These are phyloP conservation scores for Sclerurus mexicanus DNA, from an alignment of 2,113 vertebrate genomes.

Conservation along the genomic window DNA sequence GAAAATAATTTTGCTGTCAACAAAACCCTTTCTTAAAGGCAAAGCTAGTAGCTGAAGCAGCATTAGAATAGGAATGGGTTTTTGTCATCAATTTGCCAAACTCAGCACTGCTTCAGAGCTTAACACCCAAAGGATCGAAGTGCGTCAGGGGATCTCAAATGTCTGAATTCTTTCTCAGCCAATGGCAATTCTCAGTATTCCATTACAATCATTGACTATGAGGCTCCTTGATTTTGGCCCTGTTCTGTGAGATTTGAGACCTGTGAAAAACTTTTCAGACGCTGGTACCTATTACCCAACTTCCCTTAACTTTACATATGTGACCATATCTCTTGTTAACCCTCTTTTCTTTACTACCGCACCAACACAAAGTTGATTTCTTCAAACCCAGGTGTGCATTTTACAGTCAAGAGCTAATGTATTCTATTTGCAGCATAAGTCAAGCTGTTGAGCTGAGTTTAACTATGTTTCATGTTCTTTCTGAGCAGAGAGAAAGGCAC, in stretches of 20 bases:
- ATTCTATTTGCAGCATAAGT: not conserved
- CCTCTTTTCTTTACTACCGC: not conserved
- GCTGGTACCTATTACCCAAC: not conserved
- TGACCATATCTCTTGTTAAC: not conserved
- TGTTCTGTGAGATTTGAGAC: not conserved
- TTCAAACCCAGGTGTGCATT: not conserved
- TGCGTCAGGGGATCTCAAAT: not conserved
- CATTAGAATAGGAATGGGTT: not conserved
- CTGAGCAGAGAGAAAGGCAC: not conserved
- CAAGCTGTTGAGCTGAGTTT: not conserved
- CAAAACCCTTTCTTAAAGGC: conserved; percentile 26
- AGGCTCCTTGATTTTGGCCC: not conserved
- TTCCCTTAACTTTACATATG: not conserved
- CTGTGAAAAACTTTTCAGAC: not conserved
- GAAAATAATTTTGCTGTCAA: conserved; percentile 54
- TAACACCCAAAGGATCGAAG: not conserved
- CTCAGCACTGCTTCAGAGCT: not conserved
- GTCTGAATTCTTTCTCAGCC: not conserved
- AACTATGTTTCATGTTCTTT: not conserved
- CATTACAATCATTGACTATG: not conserved
- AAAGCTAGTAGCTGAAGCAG: conserved; percentile 8
- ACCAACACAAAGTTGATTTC: not conserved
- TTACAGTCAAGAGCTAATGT: not conserved
- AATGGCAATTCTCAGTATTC: not conserved
- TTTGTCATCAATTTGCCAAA: not conserved